phyloP scores from a whole-genome alignment of 2,113 vertebrate genomes.

The Cricetomys ansorgei region DNA sequence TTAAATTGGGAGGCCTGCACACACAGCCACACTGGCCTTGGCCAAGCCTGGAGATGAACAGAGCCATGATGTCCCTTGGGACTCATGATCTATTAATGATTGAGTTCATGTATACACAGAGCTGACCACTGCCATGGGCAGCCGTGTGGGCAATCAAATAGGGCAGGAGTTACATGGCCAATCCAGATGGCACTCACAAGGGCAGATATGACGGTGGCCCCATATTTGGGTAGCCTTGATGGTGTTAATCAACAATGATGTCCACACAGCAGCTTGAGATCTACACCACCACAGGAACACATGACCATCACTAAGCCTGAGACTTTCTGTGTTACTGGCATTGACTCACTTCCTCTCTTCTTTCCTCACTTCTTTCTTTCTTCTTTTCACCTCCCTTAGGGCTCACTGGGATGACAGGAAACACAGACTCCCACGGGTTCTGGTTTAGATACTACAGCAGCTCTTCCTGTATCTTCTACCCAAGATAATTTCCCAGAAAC shows the following conservation, averaged over 20 bases:
- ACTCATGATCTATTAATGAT: not conserved
- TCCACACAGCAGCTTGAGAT: not conserved
- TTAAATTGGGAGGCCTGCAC: not conserved
- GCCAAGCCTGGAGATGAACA: too few species aligned
- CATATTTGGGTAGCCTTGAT: too few species aligned
- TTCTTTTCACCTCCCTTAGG: not conserved
- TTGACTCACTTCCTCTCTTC: not conserved
- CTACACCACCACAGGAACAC: not conserved
- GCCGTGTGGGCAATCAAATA: not conserved
- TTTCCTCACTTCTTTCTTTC: not conserved
- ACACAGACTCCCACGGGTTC: not conserved
- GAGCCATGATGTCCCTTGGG: not conserved
- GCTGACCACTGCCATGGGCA: not conserved
- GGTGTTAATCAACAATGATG: not conserved
- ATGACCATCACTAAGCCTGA: not conserved
- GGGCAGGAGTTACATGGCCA: not conserved
- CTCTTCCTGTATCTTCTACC: not conserved
- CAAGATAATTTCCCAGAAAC: not conserved
- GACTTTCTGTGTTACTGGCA: not conserved
- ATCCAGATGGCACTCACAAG: not conserved
- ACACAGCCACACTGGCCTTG: not conserved
- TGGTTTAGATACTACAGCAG: not conserved
- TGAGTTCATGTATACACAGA: too few species aligned
- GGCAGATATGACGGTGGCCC: not conserved
- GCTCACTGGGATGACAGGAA: not conserved